These are phyloP conservation scores for Galaxea fascicularis DNA, from an alignment of 92 coral and sea anemone genomes.

Conservation along the genomic window DNA sequence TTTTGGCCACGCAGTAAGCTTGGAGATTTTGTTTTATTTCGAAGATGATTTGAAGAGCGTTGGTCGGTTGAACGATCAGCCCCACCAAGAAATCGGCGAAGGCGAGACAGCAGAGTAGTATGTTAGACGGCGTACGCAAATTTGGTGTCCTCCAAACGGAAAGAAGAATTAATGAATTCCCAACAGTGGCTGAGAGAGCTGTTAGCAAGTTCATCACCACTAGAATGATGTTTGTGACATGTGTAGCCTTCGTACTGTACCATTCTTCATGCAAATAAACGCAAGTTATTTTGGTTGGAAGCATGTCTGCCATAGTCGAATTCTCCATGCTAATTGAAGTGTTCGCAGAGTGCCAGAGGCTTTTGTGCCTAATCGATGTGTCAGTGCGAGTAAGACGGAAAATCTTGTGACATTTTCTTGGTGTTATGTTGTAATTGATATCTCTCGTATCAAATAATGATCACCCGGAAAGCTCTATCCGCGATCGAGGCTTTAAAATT, in stretches of 20 bases:
- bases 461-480: neutral
- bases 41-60: conserved; percentile 32
- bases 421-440: neutral
- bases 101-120: conserved; percentile 50
- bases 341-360: neutral
- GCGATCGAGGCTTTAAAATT: neutral
- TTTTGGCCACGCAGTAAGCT: conserved; percentile 30
- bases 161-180: conserved; percentile 25
- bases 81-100: conserved; percentile 48
- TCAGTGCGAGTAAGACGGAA: neutral
- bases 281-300: conserved; percentile 5
- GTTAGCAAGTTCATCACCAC: conserved; percentile 22
- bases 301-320: neutral
- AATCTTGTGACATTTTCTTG: neutral
- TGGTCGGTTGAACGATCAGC: conserved; percentile 35
- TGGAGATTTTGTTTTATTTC: conserved; percentile 18
- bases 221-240: conserved; percentile 15
- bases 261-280: conserved; percentile 31
- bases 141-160: conserved; percentile 34
- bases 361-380: neutral
- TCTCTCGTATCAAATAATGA: neutral
- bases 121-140: conserved; percentile 38
- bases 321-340: conserved; percentile 13
- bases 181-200: conserved; percentile 25
- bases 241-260: neutral